Evolutionary conservation across 2,888 invertebrate species (phyloP), one percentile per base, ranked within the genome.

Genomic region (Choreutis nemorana): DNA sequence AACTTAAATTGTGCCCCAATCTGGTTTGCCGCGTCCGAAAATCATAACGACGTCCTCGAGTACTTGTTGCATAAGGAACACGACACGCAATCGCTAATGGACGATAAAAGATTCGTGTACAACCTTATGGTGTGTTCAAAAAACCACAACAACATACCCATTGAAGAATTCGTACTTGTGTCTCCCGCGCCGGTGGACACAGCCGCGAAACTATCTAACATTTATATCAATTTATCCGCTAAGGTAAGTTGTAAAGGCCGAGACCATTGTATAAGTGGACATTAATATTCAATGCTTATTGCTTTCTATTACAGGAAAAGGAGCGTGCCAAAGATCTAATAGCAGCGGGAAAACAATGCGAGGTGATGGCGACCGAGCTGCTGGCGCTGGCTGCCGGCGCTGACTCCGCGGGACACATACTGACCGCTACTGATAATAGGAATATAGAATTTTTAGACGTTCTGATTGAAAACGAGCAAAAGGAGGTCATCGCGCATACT

Each of bases 121-220:
- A 98, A 99, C 63, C 81, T 99, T 50, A 99, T 99, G 96, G 91
- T 97, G 20, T 95, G 96, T 65, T 95, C 96, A 13, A 97, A 97
- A 66, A 93, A 92, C 72, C 86, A 94, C 73, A 91, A 94, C 55
- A 97, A 98, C 66, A 90, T 92, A 51, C 97, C 98, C 0, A 93
- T 99, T 38, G 94, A 97, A 60, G 98, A 99, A 63, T 99, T 99
- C 64, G 91, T 99, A 14, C 80, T 99, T 34, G 93, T 97, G n/a
- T 97, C 97, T 1, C 96, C 97, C n/a, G 98, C 98, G 3, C 98
- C 98, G 0, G 97, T 98, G 14, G 98, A 99, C 61, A 95, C 97
- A 8, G 98, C 99, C 11, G 97, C 97, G 32, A 99, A 99, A 73
- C 79, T 99, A 41, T 97, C 97, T 1, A 93, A 93, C 56, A 94